A percentile compares a stretch with the other conserved stretches of the same genome.
Evolutionary conservation across 2,888 invertebrate genomes (phyloP).

Genomic region (Phragmatobia fuliginosa): DNA sequence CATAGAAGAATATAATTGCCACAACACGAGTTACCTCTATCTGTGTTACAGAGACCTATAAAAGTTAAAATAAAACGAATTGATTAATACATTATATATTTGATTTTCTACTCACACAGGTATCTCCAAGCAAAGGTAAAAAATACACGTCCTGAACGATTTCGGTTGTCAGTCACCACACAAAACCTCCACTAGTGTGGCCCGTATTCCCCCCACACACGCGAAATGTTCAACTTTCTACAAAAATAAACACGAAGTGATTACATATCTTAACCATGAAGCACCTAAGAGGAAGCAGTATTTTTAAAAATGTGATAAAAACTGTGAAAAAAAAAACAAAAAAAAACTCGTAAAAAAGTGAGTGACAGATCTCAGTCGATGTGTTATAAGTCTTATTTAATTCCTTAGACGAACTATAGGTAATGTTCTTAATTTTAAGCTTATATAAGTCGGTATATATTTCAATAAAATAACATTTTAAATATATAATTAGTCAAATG

Average conservation of each 20-base stretch:
- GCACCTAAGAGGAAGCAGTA: conserved; percentile 74
- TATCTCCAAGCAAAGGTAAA: conserved; percentile 73
- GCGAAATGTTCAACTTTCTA: conserved; percentile 52
- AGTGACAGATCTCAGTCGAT: conserved; percentile 84
- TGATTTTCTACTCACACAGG: conserved; percentile 58
- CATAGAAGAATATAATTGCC: neutral
- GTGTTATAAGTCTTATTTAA: conserved; percentile 76
- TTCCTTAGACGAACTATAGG: conserved; percentile 70
- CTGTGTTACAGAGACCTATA: neutral
- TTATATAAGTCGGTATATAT: conserved; percentile 54
- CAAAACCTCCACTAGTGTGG: conserved; percentile 69
- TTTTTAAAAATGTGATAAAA: conserved; percentile 83
- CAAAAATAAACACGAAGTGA: conserved; percentile 38
- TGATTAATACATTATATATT: too few relatives aligned
- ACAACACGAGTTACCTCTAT: neutral
- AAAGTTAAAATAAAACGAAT: too few relatives aligned
- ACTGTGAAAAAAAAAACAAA: conserved; percentile 72
- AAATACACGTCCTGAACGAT: conserved; percentile 76
- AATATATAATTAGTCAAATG: conserved; percentile 64
- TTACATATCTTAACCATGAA: conserved; percentile 59
- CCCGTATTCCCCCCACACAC: conserved; percentile 40
- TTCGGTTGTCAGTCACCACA: conserved; percentile 71
- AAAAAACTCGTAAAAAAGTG: conserved; percentile 75
- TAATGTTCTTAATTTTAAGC: conserved; percentile 57
- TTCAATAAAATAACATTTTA: conserved; percentile 41